Conservation (phyloP, 2,888 invertebrate species). For the Phragmatobia fuliginosa region DNA sequence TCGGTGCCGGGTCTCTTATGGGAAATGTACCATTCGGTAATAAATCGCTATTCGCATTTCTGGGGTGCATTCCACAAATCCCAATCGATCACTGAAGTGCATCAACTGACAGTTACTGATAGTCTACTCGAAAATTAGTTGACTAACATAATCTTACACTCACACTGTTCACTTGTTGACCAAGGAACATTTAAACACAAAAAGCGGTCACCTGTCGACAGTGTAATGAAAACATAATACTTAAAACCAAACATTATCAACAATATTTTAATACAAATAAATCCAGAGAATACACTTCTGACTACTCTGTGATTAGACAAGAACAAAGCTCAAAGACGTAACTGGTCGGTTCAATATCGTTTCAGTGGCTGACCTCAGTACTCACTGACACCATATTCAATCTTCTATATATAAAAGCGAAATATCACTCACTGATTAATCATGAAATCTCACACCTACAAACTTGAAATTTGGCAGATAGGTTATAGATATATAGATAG, state of each 20-base stretch:
- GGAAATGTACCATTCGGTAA: too few species aligned
- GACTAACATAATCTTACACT: background rate
- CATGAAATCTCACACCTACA: too few species aligned
- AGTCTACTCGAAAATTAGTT: background rate
- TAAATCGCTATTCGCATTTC: too few species aligned
- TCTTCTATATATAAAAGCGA: slow-evolving; percentile 24
- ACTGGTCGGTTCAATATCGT: slow-evolving; percentile 50
- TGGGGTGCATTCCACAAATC: background rate
- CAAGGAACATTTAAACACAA: background rate
- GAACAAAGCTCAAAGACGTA: slow-evolving; percentile 56
- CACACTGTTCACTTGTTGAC: background rate
- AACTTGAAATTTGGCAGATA: too few species aligned
- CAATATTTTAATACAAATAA: background rate
- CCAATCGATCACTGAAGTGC: too few species aligned
- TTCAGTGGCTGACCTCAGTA: slow-evolving; percentile 32
- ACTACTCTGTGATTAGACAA: slow-evolving; percentile 45
- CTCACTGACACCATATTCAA: slow-evolving; percentile 14
- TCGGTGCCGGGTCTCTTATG: too few species aligned
- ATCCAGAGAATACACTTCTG: background rate
- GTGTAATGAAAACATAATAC: background rate
- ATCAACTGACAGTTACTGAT: background rate
- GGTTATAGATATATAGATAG: too few species aligned
- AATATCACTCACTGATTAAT: too few species aligned
- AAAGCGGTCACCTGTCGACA: background rate
- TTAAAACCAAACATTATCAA: background rate